These are phyloP conservation scores for Vicugna pacos DNA, from an alignment of 2,113 vertebrate species.

Conservation along the genomic window DNA sequence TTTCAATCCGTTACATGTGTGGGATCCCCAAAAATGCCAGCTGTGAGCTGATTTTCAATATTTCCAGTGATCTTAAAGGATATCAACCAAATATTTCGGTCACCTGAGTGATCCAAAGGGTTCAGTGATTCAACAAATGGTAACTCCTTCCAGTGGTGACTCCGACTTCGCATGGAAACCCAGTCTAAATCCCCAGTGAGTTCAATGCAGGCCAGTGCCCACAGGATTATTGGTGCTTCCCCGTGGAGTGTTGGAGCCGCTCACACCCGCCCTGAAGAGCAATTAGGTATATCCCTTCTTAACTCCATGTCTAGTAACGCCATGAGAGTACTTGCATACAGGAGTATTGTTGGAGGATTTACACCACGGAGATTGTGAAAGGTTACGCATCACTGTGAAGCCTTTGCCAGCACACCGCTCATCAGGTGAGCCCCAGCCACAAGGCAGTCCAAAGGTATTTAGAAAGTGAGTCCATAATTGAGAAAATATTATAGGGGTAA, in stretches of 20 bases:
- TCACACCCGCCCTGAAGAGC: not conserved
- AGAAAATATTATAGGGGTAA: not conserved
- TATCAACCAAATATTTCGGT: constrained; percentile 8
- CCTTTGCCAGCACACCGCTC: not conserved
- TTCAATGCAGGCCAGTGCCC: not conserved
- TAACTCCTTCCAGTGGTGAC: not conserved
- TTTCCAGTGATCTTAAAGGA: constrained; percentile 22
- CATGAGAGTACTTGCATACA: not conserved
- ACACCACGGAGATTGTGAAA: not conserved
- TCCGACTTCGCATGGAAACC: not conserved
- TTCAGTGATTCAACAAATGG: constrained; percentile 56
- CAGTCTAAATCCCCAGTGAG: not conserved
- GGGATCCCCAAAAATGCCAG: not conserved
- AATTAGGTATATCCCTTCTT: not conserved
- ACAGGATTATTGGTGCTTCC: not conserved
- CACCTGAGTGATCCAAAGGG: constrained; percentile 31
- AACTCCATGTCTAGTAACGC: not conserved
- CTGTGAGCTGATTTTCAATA: constrained; percentile 29
- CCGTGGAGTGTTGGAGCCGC: not conserved
- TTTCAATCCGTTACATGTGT: not conserved
- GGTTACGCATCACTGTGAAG: not conserved
- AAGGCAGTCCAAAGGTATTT: not conserved
- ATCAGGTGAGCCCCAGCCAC: not conserved
- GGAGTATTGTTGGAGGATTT: not conserved
- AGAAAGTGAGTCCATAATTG: not conserved